phyloP scores from a whole-genome alignment of 2,113 vertebrate species.

The Brachyistius frenatus region DNA sequence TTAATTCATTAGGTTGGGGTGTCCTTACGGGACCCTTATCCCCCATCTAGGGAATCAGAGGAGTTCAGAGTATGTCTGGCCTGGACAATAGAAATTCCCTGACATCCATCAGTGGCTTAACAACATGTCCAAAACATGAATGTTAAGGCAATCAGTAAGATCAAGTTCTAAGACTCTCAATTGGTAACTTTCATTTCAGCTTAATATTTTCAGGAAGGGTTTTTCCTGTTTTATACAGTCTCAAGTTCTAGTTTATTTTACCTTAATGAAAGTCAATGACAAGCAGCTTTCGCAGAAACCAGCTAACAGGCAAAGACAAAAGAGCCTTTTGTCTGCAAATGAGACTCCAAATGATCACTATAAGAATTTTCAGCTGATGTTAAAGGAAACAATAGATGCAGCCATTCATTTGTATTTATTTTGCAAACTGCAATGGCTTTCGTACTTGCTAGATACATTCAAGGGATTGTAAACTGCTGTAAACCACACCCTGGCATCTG shows the following conservation, averaged over 20 bases:
- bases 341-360: not conserved
- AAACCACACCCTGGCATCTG: constrained; percentile 15
- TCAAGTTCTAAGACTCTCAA: constrained; percentile 9
- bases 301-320: constrained; percentile 6
- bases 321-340: not conserved
- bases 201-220: constrained; percentile 30
- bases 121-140: constrained; percentile 22
- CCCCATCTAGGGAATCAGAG: too few species aligned
- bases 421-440: not conserved
- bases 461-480: not conserved
- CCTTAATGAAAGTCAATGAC: constrained; percentile 21
- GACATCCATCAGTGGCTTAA: not conserved
- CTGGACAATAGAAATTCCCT: too few species aligned
- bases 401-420: constrained; percentile 24
- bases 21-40: too few species aligned
- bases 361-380: not conserved
- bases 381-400: constrained; percentile 14
- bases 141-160: too few species aligned
- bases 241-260: constrained; percentile 56
- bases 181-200: constrained; percentile 11
- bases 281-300: constrained; percentile 16
- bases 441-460: constrained; percentile 8
- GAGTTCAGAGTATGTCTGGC: too few species aligned
- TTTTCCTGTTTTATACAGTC: constrained; percentile 26
- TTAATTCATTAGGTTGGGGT: too few species aligned